These are phyloP conservation scores for Pleuronectes platessa DNA, from an alignment of 2,113 vertebrate species.

Conservation along the genomic window DNA sequence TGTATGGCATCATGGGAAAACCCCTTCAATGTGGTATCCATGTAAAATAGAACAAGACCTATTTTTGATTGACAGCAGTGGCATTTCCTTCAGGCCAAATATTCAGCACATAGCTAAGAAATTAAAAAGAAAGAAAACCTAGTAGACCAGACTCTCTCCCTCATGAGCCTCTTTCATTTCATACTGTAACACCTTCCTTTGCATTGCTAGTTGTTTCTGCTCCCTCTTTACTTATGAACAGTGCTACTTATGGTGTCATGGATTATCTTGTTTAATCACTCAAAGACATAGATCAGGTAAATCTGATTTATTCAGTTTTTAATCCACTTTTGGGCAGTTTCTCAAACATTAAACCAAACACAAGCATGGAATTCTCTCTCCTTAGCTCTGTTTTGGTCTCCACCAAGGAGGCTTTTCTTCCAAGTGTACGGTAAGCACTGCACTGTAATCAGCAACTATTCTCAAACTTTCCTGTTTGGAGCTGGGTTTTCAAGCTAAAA, in stretches of 20 bases:
- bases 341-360: not conserved
- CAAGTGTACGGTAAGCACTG: too few relatives aligned
- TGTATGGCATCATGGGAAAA: conserved; percentile 2
- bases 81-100: not conserved
- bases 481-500: too few relatives aligned
- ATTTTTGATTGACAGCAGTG: not conserved
- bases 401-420: too few relatives aligned
- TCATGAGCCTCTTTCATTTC: not conserved
- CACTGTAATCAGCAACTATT: too few relatives aligned
- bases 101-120: conserved; percentile 13
- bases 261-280: not conserved
- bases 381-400: too few relatives aligned
- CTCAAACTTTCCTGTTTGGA: too few relatives aligned
- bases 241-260: not conserved
- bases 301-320: not conserved
- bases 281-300: not conserved
- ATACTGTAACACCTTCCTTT: not conserved
- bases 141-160: not conserved
- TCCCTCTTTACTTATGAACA: too few relatives aligned
- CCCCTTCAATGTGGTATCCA: not conserved
- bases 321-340: not conserved
- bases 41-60: not conserved
- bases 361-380: not conserved
- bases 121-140: not conserved
- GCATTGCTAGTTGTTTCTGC: not conserved